These are phyloP conservation scores for Erebia epiphron DNA, from an alignment of 2,888 invertebrate species.

Conservation along the genomic window DNA sequence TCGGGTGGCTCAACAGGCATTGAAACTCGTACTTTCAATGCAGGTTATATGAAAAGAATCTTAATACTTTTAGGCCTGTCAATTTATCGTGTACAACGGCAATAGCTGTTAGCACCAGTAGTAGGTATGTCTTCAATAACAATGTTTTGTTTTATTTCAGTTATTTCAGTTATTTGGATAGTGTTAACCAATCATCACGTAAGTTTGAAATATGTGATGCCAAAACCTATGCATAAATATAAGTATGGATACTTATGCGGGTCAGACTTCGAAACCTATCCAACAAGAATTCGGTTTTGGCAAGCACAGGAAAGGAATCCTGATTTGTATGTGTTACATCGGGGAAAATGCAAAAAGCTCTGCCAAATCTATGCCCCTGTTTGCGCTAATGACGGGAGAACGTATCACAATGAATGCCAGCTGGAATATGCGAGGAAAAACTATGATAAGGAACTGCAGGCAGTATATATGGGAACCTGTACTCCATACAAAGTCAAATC, in stretches of 20 bases:
- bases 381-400: slow-evolving; percentile 41
- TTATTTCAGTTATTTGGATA: slow-evolving; percentile 26
- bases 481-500: neutral
- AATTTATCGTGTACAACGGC: neutral
- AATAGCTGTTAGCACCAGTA: neutral
- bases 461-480: slow-evolving; percentile 29
- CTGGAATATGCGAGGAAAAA: slow-evolving; percentile 37
- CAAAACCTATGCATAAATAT: slow-evolving; percentile 31
- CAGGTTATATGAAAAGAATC: too few relatives aligned
- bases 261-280: slow-evolving; percentile 42
- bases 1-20: too few relatives aligned
- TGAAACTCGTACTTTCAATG: too few relatives aligned
- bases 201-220: slow-evolving; percentile 26
- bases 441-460: slow-evolving; percentile 15
- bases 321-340: slow-evolving; percentile 36
- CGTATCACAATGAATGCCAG: slow-evolving; percentile 44
- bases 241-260: slow-evolving; percentile 41
- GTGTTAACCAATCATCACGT: slow-evolving; percentile 7
- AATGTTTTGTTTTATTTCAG: neutral
- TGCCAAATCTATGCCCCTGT: slow-evolving; percentile 42
- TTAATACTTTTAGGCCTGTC: neutral
- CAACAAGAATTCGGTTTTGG: slow-evolving; percentile 32
- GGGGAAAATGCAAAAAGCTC: slow-evolving; percentile 40
- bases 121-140: neutral
- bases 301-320: slow-evolving; percentile 36